Conservation (phyloP, 1,140 invertebrate species). For the Bombus superbus region DNA sequence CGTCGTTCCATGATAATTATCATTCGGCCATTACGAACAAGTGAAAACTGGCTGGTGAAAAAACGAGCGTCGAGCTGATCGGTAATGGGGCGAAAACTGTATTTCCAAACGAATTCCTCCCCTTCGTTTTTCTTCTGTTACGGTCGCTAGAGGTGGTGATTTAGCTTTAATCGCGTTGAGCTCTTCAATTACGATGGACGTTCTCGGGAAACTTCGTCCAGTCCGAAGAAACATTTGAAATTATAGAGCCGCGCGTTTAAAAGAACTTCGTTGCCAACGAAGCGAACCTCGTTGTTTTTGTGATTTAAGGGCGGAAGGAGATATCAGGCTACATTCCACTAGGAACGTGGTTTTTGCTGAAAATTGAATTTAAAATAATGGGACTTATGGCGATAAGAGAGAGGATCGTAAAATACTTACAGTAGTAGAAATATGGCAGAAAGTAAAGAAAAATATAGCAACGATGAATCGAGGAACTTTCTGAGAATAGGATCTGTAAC, state of each 20-base stretch:
- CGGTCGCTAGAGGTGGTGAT: not conserved
- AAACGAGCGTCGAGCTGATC: conserved; percentile 3
- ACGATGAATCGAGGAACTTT: not conserved
- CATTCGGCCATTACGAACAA: conserved; percentile 12
- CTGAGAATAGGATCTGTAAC: not conserved
- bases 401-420: too few species aligned
- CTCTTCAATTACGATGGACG: not conserved
- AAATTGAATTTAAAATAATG: not conserved
- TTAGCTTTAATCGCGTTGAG: not conserved
- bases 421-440: too few species aligned
- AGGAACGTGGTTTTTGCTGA: not conserved
- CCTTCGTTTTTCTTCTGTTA: conserved; percentile 3
- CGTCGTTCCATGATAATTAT: conserved; percentile 28
- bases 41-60: conserved; percentile 14
- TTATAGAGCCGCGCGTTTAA: not conserved
- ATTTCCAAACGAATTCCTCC: conserved; percentile 5
- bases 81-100: conserved; percentile 20
- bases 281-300: not conserved
- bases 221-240: not conserved
- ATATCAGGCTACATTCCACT: not conserved
- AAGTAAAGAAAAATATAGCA: too few species aligned
- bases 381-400: too few species aligned
- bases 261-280: not conserved
- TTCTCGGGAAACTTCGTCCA: not conserved
- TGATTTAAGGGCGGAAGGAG: not conserved